A percentile compares a stretch with the other conserved stretches of the same genome.
Conservation (phyloP, 1,140 invertebrate species). For the Scaptomyza montana region DNA sequence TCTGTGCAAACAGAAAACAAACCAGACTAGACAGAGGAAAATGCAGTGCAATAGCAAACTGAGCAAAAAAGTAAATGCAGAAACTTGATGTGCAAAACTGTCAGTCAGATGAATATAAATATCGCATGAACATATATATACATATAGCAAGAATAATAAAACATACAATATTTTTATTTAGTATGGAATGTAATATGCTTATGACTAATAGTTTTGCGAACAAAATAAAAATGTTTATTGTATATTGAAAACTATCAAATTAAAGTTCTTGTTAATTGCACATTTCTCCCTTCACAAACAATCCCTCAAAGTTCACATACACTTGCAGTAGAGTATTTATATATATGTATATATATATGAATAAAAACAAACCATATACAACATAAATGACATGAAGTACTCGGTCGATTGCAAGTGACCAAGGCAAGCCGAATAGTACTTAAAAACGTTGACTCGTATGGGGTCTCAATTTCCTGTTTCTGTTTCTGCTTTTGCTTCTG, state of each 20-base stretch:
- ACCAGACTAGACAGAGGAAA: neutral
- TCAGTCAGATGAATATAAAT: neutral
- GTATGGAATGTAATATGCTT: too few species aligned
- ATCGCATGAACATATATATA: neutral
- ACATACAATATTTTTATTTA: too few species aligned
- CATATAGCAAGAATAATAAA: too few species aligned
- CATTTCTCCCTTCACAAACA: too few species aligned
- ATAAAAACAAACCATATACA: neutral
- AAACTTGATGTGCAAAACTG: constrained; percentile 1
- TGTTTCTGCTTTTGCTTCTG: constrained; percentile 12
- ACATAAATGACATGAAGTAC: constrained; percentile 17
- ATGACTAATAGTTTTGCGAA: too few species aligned
- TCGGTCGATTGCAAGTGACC: constrained; percentile 5
- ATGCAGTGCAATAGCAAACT: too few species aligned
- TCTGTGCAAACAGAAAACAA: constrained; percentile 28
- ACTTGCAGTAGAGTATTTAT: constrained; percentile 1
- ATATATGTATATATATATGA: too few species aligned
- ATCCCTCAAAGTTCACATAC: neutral
- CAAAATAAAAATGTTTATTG: too few species aligned
- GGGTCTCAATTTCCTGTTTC: constrained; percentile 34
- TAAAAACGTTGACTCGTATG: constrained; percentile 9
- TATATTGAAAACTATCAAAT: too few species aligned
- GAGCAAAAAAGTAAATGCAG: neutral
- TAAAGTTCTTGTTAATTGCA: too few species aligned
- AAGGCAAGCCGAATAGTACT: constrained; percentile 28